A percentile compares a stretch with the other conserved stretches of the same genome.
Conservation (phyloP, 2,888 invertebrate genomes). For the Pyrrhia umbra region DNA sequence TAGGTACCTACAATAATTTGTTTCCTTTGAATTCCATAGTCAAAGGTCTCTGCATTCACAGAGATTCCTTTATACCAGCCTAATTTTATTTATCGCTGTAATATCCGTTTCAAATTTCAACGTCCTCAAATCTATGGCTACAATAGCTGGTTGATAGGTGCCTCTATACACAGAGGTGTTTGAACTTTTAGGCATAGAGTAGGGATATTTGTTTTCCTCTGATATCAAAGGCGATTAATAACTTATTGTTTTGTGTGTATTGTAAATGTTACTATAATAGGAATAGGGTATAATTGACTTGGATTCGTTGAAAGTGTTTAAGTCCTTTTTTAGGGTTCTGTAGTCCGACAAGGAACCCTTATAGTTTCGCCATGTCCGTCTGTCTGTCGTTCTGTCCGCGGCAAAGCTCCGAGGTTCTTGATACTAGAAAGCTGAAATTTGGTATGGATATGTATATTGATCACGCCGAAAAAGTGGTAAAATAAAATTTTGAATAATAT, state of each 20-base stretch:
- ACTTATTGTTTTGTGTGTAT: slow-evolving; percentile 10
- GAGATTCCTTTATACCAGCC: slow-evolving; percentile 34
- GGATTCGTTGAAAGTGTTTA: neutral
- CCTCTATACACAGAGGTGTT: slow-evolving; percentile 32
- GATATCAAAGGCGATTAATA: neutral
- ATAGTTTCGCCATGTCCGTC: no score
- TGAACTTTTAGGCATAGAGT: slow-evolving; percentile 31
- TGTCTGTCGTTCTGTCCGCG: no score
- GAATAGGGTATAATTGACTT: neutral
- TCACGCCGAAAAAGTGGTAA: no score
- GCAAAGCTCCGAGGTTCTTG: no score
- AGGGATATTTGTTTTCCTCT: neutral
- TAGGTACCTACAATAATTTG: slow-evolving; percentile 5
- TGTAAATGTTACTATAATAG: slow-evolving; percentile 3
- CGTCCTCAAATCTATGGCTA: slow-evolving; percentile 35
- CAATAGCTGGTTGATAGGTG: slow-evolving; percentile 36
- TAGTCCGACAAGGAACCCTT: no score
- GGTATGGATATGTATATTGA: no score
- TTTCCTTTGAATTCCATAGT: slow-evolving; percentile 24
- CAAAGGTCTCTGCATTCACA: slow-evolving; percentile 33
- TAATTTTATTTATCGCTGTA: slow-evolving; percentile 57
- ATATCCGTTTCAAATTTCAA: slow-evolving; percentile 57
- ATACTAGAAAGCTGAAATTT: no score
- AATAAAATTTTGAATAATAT: no score
- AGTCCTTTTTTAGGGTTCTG: neutral